Conservation (phyloP, 2,888 invertebrate species). For the Drosophila anomalata region DNA sequence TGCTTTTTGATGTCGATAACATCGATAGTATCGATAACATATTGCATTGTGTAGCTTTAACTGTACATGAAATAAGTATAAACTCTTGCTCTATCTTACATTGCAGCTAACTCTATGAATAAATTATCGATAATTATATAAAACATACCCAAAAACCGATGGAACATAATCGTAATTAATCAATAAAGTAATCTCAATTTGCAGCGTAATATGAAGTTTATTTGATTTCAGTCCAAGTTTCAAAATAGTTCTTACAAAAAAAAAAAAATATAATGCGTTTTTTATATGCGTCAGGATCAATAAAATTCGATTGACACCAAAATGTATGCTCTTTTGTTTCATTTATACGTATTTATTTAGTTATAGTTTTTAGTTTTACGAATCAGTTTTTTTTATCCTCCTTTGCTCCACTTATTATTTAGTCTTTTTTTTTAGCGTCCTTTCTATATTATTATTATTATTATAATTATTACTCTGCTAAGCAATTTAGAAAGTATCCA, state of each 20-base stretch:
- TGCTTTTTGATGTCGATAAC: conserved; percentile 20
- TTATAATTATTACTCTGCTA: conserved; percentile 31
- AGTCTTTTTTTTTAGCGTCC: conserved; percentile 22
- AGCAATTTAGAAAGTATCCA: conserved; percentile 35
- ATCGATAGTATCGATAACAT: conserved; percentile 23
- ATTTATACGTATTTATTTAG: conserved; percentile 43
- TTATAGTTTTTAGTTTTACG: conserved; percentile 39
- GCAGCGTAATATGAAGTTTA: conserved; percentile 67
- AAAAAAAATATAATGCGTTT: conserved; percentile 15
- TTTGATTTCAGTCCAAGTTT: conserved; percentile 79
- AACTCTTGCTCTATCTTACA: conserved; percentile 34
- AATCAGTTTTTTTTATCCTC: conserved; percentile 5
- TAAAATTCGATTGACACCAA: conserved; percentile 51
- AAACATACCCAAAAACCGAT: conserved; percentile 28
- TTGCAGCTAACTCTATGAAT: conserved; percentile 36
- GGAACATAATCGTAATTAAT: conserved; percentile 29
- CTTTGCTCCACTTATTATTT: conserved; percentile 31
- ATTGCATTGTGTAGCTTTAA: conserved; percentile 22
- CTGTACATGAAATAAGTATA: conserved; percentile 26
- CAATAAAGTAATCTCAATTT: conserved; percentile 33
- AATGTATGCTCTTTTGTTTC: conserved; percentile 55
- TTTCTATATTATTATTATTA: conserved; percentile 20
- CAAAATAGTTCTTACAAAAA: conserved; percentile 38
- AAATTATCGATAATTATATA: conserved; percentile 20
- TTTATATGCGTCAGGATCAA: conserved; percentile 39